Percentiles rank a stretch among this genome's conserved stretches.
phyloP scores from a whole-genome alignment of 2,113 vertebrate genomes.

The Corythornis madagascariensis region DNA sequence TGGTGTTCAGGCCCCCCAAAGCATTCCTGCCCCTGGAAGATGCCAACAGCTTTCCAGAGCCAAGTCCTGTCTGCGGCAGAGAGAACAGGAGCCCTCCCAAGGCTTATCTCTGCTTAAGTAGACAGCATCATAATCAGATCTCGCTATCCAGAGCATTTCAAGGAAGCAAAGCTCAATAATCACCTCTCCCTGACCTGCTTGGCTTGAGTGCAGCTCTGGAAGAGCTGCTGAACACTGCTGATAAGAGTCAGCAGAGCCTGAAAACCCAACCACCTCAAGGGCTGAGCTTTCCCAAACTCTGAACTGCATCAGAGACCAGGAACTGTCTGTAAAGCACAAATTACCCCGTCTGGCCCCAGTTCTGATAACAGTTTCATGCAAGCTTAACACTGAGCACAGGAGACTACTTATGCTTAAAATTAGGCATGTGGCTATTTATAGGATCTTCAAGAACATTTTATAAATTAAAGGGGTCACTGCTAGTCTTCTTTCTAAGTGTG shows the following conservation, averaged over 20 bases:
- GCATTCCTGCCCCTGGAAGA: background rate
- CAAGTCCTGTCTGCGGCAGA: background rate
- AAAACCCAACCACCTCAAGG: background rate
- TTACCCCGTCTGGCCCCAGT: background rate
- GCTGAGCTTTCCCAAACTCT: background rate
- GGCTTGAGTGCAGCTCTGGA: background rate
- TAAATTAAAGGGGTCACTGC: conserved; percentile 31
- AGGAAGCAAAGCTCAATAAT: conserved; percentile 9
- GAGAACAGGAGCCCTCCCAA: background rate
- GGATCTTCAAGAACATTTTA: conserved; percentile 1
- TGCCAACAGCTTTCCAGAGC: background rate
- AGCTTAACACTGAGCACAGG: background rate
- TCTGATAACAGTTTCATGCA: background rate
- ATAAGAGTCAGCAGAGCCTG: background rate
- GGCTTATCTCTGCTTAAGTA: conserved; percentile 24
- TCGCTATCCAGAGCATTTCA: background rate
- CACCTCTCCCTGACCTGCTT: conserved; percentile 4
- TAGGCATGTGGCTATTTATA: conserved; percentile 29
- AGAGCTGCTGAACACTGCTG: background rate
- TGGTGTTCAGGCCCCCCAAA: rapidly evolving
- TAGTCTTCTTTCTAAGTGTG: background rate
- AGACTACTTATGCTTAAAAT: conserved; percentile 44
- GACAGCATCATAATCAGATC: conserved; percentile 37
- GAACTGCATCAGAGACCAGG: background rate
- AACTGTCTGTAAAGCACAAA: background rate